phyloP scores from a whole-genome alignment of 53 echinoderm and acorn worm genomes.

The Holothuria scabra region DNA sequence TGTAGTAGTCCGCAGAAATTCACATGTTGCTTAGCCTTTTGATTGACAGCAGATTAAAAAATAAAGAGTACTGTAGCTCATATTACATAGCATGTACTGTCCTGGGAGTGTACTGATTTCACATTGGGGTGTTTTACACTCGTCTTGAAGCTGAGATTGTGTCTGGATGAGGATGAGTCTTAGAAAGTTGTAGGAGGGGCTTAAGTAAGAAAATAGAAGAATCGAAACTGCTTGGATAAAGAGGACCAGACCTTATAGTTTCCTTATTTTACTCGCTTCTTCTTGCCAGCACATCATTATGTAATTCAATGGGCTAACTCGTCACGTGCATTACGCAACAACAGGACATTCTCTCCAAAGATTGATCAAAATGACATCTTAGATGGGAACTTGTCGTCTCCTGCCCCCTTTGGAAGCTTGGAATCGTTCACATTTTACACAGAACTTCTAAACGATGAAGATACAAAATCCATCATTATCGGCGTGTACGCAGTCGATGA shows the following conservation, averaged over 20 bases:
- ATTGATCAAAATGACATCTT: not conserved
- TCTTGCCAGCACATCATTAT: conserved; percentile 5
- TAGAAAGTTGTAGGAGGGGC: too few relatives aligned
- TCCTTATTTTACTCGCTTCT: not conserved
- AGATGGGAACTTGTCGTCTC: not conserved
- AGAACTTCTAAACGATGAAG: not conserved
- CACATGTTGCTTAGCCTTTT: too few relatives aligned
- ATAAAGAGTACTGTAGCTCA: too few relatives aligned
- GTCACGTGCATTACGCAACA: not conserved
- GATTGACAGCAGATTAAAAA: too few relatives aligned
- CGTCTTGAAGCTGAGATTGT: too few relatives aligned
- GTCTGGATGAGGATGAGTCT: too few relatives aligned
- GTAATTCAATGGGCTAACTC: not conserved
- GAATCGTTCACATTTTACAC: not conserved
- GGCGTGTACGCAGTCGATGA: conserved; percentile 20
- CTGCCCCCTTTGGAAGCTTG: not conserved
- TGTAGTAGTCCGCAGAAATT: too few relatives aligned
- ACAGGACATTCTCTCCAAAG: too few relatives aligned
- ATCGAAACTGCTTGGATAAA: not conserved
- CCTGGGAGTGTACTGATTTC: not conserved
- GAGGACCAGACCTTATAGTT: too few relatives aligned
- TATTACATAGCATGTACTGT: too few relatives aligned
- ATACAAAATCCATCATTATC: not conserved
- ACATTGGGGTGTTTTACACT: not conserved
- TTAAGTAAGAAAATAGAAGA: not conserved